Evolutionary conservation across 2,797 vertebrate genomes (phyloP).

Genomic region (Tapirus indicus): DNA sequence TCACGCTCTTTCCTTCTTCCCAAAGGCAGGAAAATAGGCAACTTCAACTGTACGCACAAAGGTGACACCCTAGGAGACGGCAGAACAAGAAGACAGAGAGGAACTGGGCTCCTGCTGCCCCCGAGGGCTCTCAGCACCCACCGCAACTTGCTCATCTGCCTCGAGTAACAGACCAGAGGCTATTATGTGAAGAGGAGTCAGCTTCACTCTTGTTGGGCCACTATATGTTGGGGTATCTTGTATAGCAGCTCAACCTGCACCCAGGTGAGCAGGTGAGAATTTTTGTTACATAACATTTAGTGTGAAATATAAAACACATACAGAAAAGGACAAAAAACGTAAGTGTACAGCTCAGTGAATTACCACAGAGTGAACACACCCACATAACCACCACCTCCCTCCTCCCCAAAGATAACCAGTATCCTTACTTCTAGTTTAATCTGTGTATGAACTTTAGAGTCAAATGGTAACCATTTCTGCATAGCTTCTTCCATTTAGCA

Average conservation of each 20-base stretch:
- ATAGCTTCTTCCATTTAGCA: fast-evolving
- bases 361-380: not conserved
- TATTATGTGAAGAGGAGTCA: fast-evolving
- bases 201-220: not conserved
- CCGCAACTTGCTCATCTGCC: not conserved
- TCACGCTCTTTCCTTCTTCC: not conserved
- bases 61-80: not conserved
- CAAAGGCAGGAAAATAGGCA: not conserved
- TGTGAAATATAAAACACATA: not conserved
- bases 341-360: too few relatives aligned
- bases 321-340: not conserved
- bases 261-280: not conserved
- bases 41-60: not conserved
- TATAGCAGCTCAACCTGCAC: not conserved
- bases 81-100: too few relatives aligned
- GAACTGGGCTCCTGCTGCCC: not conserved
- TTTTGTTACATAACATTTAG: too few relatives aligned
- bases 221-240: not conserved
- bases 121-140: not conserved
- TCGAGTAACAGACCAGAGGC: not conserved
- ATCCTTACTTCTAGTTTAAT: not conserved
- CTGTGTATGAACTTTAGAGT: not conserved
- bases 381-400: not conserved
- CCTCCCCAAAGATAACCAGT: not conserved
- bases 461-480: fast-evolving